These are phyloP conservation scores for Amazona finschi DNA, from an alignment of 2,797 vertebrate genomes.

Conservation along the genomic window DNA sequence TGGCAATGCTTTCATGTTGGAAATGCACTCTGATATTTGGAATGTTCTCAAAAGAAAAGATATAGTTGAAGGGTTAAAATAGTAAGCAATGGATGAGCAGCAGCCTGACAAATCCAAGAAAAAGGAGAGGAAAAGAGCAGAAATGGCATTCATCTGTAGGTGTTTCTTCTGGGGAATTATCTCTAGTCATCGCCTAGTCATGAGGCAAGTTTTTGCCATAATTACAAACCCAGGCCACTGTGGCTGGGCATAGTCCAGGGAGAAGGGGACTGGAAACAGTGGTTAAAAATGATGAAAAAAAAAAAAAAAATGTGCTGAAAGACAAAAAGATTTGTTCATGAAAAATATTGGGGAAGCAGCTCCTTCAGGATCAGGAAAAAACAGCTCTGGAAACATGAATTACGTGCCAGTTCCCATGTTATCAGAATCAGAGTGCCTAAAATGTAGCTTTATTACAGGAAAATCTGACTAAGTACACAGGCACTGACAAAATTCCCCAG, in stretches of 20 bases:
- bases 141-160: conserved; percentile 49
- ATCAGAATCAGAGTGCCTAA: conserved; percentile 21
- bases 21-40: background rate
- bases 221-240: conserved; percentile 46
- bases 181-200: conserved; percentile 57
- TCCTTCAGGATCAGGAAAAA: conserved; percentile 15
- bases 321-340: background rate
- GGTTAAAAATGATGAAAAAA: background rate
- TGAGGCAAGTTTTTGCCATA: conserved; percentile 37
- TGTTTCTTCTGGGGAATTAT: conserved; percentile 63
- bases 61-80: conserved; percentile 34
- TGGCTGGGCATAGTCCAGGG: conserved; percentile 1
- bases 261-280: conserved; percentile 41
- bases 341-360: background rate
- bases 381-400: background rate
- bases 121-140: conserved; percentile 24
- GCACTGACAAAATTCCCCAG: background rate
- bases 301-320: background rate
- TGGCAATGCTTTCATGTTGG: background rate
- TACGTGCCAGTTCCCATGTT: background rate
- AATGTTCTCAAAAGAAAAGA: background rate
- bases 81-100: background rate
- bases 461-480: conserved; percentile 42
- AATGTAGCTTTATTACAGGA: conserved; percentile 29
- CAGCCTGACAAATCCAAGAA: conserved; percentile 6